Evolutionary conservation across 1,140 invertebrate genomes (phyloP), one percentile per base, ranked within the genome.

Genomic region (Penaeus indicus): DNA sequence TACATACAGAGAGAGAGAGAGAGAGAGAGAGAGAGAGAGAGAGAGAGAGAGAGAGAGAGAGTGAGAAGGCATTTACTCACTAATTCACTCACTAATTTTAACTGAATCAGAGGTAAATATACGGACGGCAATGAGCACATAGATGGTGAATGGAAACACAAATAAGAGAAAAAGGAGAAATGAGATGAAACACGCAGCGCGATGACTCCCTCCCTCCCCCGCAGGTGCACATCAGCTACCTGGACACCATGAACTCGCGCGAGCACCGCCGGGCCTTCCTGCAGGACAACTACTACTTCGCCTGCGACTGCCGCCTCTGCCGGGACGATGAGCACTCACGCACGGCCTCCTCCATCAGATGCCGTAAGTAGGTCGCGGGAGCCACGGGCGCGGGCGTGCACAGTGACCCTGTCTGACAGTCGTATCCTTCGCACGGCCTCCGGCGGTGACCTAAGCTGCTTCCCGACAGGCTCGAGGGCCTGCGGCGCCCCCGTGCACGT

Each of bases 281-380:
- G 10, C 25, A 54, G 21, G 10, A 25, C 7, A 64, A 88, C n/a
- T 88, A 88, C 21, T 88, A 72, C 60, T 88, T 88, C 67, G 32
- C 80, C 25, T 88, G 86, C 42, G 86, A 88, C 86, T 88, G 86
- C 75, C 86, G 86, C n/a, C 42, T 88, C 38, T 88, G 86, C 69
- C 42, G 80, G 16, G 86, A 88, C 22, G 86, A 88, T 21, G 13
- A 19, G 47, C 67, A 83, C 25, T 67, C 72, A 3, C 64, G 25
- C 21, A 27, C 60, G 19, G 63, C 25, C 18, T 88, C 86, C 64
- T 83, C 86, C 38, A 69, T 88, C 16, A 19, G 64, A 13, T 88
- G 86, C 61, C 79, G 86, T 88, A 38, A 47, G 86, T 67, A 38
- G 38, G 27, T 21, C 21, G 11, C n/a, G 16, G 54, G 54, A 5